Conservation (phyloP, 1,140 invertebrate genomes). For the Nasonia vitripennis region DNA sequence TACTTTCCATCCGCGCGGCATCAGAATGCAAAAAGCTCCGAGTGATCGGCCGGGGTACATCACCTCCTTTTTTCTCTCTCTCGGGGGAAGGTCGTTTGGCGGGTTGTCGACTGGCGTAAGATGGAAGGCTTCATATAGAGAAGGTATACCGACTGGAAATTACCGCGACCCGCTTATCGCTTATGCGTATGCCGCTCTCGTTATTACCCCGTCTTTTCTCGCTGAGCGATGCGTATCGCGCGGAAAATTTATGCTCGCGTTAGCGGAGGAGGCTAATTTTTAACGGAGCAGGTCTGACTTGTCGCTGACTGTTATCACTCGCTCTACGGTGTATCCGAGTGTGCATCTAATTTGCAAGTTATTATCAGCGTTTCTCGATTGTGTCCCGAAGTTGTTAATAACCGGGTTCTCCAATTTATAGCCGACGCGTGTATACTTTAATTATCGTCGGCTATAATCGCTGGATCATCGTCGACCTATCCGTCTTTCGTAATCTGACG, state of each 20-base stretch:
- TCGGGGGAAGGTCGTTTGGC: not conserved
- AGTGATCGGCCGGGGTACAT: not conserved
- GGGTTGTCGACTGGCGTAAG: not conserved
- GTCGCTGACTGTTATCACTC: not conserved
- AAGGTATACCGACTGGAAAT: not conserved
- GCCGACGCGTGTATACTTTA: not conserved
- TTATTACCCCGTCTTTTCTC: not conserved
- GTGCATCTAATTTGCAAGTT: not conserved
- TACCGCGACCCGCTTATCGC: not conserved
- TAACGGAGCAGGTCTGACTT: not conserved
- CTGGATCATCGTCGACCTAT: not conserved
- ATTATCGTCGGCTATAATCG: not conserved
- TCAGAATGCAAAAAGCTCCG: constrained; percentile 1
- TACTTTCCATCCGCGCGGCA: not conserved
- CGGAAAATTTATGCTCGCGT: not conserved
- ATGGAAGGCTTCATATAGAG: not conserved
- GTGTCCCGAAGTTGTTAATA: not conserved
- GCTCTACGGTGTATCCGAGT: not conserved
- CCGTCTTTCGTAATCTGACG: not conserved
- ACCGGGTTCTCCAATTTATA: not conserved
- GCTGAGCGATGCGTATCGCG: not conserved
- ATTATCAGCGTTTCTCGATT: not conserved
- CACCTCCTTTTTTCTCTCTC: not conserved
- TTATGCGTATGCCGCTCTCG: not conserved
- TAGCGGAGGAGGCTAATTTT: not conserved